Conservation (phyloP, 2,797 vertebrate genomes). For the Thamnophis elegans region DNA sequence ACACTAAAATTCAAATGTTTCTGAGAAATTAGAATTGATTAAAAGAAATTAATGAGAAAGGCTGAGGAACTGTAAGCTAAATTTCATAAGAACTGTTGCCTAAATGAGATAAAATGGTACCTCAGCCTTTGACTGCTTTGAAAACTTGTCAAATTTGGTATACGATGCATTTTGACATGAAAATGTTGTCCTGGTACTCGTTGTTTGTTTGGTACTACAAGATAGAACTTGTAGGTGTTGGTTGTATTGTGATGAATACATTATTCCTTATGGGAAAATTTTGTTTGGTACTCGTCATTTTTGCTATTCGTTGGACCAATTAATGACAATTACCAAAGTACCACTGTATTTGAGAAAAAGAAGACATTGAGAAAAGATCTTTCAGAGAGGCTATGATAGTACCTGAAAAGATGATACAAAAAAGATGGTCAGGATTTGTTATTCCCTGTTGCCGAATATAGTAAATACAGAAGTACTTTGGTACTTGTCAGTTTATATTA, state of each 20-base stretch:
- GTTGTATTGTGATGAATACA: background rate
- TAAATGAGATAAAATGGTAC: background rate
- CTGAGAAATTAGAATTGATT: background rate
- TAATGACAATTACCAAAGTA: background rate
- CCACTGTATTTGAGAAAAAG: background rate
- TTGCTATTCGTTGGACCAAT: background rate
- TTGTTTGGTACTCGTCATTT: background rate
- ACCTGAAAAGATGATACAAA: background rate
- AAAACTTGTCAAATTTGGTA: background rate
- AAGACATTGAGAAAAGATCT: background rate
- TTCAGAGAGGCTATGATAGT: background rate
- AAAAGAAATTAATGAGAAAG: background rate
- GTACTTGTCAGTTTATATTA: background rate
- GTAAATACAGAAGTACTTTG: background rate
- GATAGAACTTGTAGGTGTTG: background rate
- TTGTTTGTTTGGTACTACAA: background rate
- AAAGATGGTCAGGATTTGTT: background rate
- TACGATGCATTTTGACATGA: background rate
- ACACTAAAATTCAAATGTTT: background rate
- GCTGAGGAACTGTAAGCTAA: background rate
- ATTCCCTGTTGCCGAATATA: background rate
- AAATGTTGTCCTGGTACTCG: background rate
- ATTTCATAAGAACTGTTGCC: background rate
- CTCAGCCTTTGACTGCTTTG: background rate
- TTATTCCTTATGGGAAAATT: background rate